Conservation (phyloP, 2,888 invertebrate genomes). For the Cosmopolites sordidus region DNA sequence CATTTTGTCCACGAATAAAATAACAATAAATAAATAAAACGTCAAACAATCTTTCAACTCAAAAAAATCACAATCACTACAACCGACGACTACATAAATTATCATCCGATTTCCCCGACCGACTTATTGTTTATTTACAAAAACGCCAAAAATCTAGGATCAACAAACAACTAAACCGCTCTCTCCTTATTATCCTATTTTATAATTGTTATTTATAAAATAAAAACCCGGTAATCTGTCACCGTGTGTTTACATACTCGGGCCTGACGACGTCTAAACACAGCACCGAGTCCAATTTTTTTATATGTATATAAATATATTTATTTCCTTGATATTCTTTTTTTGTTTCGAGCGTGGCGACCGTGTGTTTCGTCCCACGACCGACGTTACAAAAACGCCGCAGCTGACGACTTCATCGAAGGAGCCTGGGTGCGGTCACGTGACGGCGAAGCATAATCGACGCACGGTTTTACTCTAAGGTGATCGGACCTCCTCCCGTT, state of each 20-base stretch:
- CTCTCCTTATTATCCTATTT: slow-evolving; percentile 8
- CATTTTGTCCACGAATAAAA: slow-evolving; percentile 8
- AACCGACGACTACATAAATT: slow-evolving; percentile 14
- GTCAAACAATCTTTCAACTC: neutral
- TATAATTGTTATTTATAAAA: slow-evolving; percentile 24
- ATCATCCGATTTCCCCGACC: neutral
- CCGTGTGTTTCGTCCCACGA: neutral
- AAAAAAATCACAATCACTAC: slow-evolving; percentile 14
- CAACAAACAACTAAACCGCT: slow-evolving; percentile 14
- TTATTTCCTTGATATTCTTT: neutral
- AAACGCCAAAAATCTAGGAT: slow-evolving; percentile 1
- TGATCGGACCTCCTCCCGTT: too few species aligned
- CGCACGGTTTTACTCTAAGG: too few species aligned
- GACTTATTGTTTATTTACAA: slow-evolving; percentile 15
- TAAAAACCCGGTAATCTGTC: slow-evolving; percentile 20
- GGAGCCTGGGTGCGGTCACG: slow-evolving; percentile 10
- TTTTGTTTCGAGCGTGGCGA: neutral
- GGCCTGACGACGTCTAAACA: slow-evolving; percentile 23
- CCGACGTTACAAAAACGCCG: neutral
- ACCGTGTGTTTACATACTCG: slow-evolving; percentile 22
- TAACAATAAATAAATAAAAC: neutral
- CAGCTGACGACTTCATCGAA: too few species aligned
- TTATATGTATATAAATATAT: slow-evolving; percentile 1
- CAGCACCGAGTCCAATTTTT: slow-evolving; percentile 19
- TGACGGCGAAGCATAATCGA: slow-evolving; percentile 10